Evolutionary conservation across 2,113 vertebrate genomes (phyloP).

Genomic region (Cyprinus carpio): DNA sequence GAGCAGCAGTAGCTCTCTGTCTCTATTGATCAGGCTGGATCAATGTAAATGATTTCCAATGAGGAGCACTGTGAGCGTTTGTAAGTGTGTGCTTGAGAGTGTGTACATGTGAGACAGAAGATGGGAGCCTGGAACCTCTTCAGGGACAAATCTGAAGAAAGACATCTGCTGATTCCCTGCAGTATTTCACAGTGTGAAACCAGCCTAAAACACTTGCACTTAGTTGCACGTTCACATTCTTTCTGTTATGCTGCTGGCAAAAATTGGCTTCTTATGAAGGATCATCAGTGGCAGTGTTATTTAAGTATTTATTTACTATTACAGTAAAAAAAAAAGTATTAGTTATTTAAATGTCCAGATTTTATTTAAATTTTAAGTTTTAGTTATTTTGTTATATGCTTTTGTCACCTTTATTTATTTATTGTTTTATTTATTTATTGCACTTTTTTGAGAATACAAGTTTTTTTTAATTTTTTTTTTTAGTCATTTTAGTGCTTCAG

Average conservation of each 20-base stretch:
- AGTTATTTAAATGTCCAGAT: too few species aligned
- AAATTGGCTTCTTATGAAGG: neutral
- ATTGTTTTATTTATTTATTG: neutral
- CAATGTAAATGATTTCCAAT: conserved; percentile 36
- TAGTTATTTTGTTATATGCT: too few species aligned
- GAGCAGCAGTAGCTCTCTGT: conserved; percentile 20
- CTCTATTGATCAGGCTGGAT: conserved; percentile 51
- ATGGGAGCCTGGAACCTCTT: neutral
- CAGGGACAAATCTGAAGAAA: conserved; percentile 21
- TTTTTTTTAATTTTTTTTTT: neutral
- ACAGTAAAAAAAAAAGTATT: too few species aligned
- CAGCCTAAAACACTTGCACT: neutral
- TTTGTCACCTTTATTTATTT: neutral
- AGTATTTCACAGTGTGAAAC: conserved; percentile 17
- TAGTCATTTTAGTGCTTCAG: neutral
- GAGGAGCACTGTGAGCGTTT: conserved; percentile 4
- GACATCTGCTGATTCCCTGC: conserved; percentile 39
- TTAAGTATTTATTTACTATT: neutral
- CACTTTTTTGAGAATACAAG: neutral
- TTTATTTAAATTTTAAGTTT: neutral
- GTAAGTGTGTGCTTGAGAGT: conserved; percentile 46
- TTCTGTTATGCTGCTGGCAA: neutral
- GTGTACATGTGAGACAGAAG: conserved; percentile 13
- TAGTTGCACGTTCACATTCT: neutral
- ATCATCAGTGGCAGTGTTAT: neutral